Evolutionary conservation across 2,797 vertebrate species (phyloP), one percentile per base, ranked within the genome.

Genomic region (Parauchenoglanis punctatus): DNA sequence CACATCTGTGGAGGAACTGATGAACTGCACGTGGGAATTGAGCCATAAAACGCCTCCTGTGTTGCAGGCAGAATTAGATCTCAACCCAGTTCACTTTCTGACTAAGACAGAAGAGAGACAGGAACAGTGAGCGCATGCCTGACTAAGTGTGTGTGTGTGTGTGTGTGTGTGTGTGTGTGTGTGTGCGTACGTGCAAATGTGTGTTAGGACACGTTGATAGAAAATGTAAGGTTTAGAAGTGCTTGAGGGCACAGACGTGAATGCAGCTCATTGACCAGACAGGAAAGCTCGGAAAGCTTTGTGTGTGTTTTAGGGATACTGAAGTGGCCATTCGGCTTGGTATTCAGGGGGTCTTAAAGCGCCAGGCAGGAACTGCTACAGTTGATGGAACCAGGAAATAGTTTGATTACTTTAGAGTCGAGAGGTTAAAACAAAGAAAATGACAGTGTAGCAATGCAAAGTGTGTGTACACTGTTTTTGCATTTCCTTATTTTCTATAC

Each of bases 31-130:
- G 7, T 35, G 20, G 67, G 59, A 86, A 63, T 54, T n/a, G 13
- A 81, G 84, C 84, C 52, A 87, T 89, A 87, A 90, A 90, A 86
- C 68, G 23, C 83, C 72, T 87, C 84, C 56, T 87, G 86, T 68
- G 56, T 70, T 86, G 75, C 67, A 84, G 68, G 65, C 25, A 85
- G 80, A 89, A 87, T 87, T 77, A 87, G 65, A 82, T 78, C 76
- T 76, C 80, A 76, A 87, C 83, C 88, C 49, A 44, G 20, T 59
- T 87, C 80, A 84, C 52, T 86, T 81, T 83, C 81, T 52, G 56
- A 10, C 31, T 61, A 31, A 70, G 46, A 85, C 59, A 46, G 61
- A 90, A 56, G 68, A 90, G 87, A 86, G 67, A 73, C 46, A 84
- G 80, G 25, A 44, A 70, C 44, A 70, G 67, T 23, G 7, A 67